Evolutionary conservation across 2,888 invertebrate species (phyloP), one percentile per base, ranked within the genome.

Genomic region (Lepidochrysops patricia): DNA sequence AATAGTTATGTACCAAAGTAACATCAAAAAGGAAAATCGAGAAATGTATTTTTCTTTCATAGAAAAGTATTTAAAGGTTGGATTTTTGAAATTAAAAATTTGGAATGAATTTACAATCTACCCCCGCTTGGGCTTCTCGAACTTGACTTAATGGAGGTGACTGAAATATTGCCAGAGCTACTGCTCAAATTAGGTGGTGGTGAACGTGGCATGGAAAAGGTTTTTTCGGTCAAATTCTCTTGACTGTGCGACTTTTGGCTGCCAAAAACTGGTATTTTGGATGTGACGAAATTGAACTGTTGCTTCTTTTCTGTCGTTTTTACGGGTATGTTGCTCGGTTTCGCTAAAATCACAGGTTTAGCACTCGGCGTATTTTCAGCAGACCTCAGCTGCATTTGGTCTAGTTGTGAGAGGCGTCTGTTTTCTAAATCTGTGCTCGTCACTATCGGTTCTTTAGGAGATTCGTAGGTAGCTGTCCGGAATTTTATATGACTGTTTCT

Each of bases 91-190:
- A 50, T 37, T 58, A 32, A 48, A 48, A 27, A 54, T 58, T 26
- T 19, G 25, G 29, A 23, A 52, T 29, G 19, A 52, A 58, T 56
- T 60, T 52, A 60, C 60, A 58, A 60, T 57, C 81, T 83, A 15
- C 90, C 90, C 13, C 90, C 90, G 62, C 90, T 90, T 0, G 90
- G 90, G 71, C 87, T 89, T 69, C 77, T 88, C 12, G 92, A 92
- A 69, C 91, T 92, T 68, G 83, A 91, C 65, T 92, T 90, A 54
- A 92, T 92, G 0, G 92, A 92, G n/a, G 92, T 92, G 0, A 92
- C 91, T 2, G 92, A 90, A 61, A 90, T 84, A 58, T 89, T 90
- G 0, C 86, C 87, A 3, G 88, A 79, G 68, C 86, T 86, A 63
- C 82, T 72, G 62, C 78, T 84, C 37, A 82, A 71, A 9, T 75